Percentiles rank a stretch among this genome's conserved stretches.
Evolutionary conservation across 2,888 invertebrate genomes (phyloP).

Genomic region (Endomychus coccineus): DNA sequence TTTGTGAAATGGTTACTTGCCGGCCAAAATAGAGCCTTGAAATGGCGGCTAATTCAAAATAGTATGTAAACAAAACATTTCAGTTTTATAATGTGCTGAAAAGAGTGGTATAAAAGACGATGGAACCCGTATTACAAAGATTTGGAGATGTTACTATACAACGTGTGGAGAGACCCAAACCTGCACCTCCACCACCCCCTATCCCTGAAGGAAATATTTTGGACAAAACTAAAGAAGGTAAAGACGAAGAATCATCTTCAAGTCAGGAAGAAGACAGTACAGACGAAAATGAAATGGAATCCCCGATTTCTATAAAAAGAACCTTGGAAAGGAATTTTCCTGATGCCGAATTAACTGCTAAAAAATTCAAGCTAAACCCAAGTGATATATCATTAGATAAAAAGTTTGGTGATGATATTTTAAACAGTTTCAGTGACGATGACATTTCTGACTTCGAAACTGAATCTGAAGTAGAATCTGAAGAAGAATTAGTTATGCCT

Average conservation of each 20-base stretch:
- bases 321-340: slow-evolving; percentile 27
- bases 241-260: slow-evolving; percentile 23
- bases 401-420: slow-evolving; percentile 13
- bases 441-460: slow-evolving; percentile 40
- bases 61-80: slow-evolving; percentile 27
- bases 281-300: slow-evolving; percentile 22
- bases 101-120: slow-evolving; percentile 20
- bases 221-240: slow-evolving; percentile 21
- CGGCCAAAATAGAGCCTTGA: slow-evolving; percentile 27
- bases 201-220: slow-evolving; percentile 13
- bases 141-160: slow-evolving; percentile 57
- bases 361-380: slow-evolving; percentile 10
- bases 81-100: slow-evolving; percentile 4
- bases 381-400: slow-evolving; percentile 20
- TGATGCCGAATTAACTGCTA: slow-evolving; percentile 6
- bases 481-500: slow-evolving; percentile 35
- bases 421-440: slow-evolving; percentile 32
- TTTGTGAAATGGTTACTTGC: slow-evolving; percentile 14
- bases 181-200: slow-evolving; percentile 13
- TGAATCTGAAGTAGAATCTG: slow-evolving; percentile 41
- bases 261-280: slow-evolving; percentile 28
- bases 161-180: slow-evolving; percentile 41
- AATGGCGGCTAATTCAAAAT: slow-evolving; percentile 36
- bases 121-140: slow-evolving; percentile 51
- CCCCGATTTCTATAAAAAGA: slow-evolving; percentile 13